These are phyloP conservation scores for Mandrillus leucophaeus DNA, from an alignment of 2,113 vertebrate species.

Conservation along the genomic window DNA sequence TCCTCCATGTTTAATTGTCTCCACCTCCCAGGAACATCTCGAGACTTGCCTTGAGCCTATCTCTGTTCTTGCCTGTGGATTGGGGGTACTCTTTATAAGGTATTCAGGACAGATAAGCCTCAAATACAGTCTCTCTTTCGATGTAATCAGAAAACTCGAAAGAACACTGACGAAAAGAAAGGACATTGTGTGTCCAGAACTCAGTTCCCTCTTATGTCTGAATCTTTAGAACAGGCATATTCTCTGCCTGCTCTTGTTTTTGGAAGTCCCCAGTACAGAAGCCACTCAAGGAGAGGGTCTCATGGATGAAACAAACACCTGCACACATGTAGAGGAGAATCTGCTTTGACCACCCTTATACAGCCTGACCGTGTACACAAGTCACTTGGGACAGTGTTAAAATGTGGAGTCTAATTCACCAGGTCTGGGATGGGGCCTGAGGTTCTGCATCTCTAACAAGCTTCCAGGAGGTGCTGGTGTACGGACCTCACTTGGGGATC, in stretches of 20 bases:
- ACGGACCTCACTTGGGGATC: neutral
- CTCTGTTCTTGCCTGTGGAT: neutral
- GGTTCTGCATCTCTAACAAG: neutral
- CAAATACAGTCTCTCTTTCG: neutral
- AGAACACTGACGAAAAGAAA: neutral
- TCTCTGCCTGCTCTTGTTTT: neutral
- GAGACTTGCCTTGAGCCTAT: neutral
- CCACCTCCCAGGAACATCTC: neutral
- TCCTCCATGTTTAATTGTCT: neutral
- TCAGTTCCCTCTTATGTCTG: fast-evolving
- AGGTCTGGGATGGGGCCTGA: neutral
- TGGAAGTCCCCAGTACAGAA: neutral
- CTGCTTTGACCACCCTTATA: fast-evolving
- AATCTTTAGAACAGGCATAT: neutral
- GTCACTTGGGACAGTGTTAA: neutral
- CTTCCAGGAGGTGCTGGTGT: neutral
- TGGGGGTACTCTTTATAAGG: neutral
- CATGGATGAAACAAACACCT: fast-evolving
- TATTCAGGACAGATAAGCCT: neutral
- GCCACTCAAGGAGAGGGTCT: neutral
- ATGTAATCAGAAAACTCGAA: neutral
- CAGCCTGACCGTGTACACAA: fast-evolving
- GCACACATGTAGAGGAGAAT: neutral
- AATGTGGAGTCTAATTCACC: neutral
- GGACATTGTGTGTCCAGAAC: neutral